Conservation (phyloP, 2,797 vertebrate species). For the Tamandua tetradactyla region DNA sequence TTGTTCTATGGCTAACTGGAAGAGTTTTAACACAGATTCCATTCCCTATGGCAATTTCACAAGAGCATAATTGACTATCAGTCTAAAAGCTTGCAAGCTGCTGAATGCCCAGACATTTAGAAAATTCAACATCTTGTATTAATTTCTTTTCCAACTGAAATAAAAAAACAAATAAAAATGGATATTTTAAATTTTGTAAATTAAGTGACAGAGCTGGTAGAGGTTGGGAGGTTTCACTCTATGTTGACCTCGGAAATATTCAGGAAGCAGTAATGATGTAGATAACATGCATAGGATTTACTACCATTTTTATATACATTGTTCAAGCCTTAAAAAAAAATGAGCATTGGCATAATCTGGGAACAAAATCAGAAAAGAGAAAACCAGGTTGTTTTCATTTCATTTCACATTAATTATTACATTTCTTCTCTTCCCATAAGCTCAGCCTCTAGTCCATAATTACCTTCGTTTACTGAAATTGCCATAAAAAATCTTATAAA, state of each 20-base stretch:
- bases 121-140: background rate
- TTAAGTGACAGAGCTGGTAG: background rate
- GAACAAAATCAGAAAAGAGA: conserved; percentile 2
- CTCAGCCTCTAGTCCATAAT: conserved; percentile 36
- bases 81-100: background rate
- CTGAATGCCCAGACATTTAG: background rate
- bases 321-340: background rate
- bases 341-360: background rate
- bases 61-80: background rate
- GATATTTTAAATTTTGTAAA: background rate
- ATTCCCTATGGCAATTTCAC: background rate
- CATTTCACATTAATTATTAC: background rate
- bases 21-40: background rate
- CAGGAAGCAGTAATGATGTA: background rate
- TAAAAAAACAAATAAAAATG: background rate
- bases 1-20: background rate
- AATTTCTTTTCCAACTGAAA: conserved; percentile 20
- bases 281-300: background rate
- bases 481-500: conserved; percentile 51
- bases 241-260: background rate
- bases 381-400: background rate
- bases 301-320: background rate
- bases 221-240: background rate
- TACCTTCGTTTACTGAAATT: conserved; percentile 54
- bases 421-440: conserved; percentile 24